phyloP scores from a whole-genome alignment of 2,797 vertebrate genomes.

The Rhinoraja longicauda region DNA sequence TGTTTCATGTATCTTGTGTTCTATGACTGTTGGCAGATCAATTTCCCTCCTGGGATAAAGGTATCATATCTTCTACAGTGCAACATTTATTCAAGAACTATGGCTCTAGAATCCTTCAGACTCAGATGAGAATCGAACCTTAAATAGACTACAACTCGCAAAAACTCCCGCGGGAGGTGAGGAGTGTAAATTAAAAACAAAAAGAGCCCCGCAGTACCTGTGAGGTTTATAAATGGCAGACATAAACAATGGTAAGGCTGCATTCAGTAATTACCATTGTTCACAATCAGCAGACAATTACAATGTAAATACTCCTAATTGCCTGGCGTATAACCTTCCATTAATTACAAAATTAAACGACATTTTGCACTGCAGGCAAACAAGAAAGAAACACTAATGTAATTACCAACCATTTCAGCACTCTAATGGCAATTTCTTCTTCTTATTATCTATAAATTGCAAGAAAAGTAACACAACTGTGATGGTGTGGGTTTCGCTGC shows the following conservation, averaged over 20 bases:
- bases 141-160: background rate
- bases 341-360: constrained; percentile 23
- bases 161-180: background rate
- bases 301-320: constrained; percentile 25
- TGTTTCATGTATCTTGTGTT: too few relatives aligned
- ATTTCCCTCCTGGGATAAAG: too few relatives aligned
- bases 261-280: background rate
- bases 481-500: background rate
- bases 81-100: background rate
- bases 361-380: background rate
- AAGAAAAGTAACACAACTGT: background rate
- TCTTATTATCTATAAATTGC: background rate
- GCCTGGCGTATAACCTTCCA: background rate
- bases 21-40: too few relatives aligned
- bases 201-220: background rate
- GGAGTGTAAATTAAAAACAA: background rate
- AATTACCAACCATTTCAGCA: background rate
- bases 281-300: background rate
- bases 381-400: background rate
- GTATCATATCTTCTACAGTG: too few relatives aligned
- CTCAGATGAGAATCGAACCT: background rate
- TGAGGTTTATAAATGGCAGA: background rate
- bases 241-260: background rate
- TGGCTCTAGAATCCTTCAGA: background rate
- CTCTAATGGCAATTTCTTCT: background rate